These are phyloP conservation scores for Meloidogyne exigua DNA, from an alignment of 1,140 invertebrate species.

Conservation along the genomic window DNA sequence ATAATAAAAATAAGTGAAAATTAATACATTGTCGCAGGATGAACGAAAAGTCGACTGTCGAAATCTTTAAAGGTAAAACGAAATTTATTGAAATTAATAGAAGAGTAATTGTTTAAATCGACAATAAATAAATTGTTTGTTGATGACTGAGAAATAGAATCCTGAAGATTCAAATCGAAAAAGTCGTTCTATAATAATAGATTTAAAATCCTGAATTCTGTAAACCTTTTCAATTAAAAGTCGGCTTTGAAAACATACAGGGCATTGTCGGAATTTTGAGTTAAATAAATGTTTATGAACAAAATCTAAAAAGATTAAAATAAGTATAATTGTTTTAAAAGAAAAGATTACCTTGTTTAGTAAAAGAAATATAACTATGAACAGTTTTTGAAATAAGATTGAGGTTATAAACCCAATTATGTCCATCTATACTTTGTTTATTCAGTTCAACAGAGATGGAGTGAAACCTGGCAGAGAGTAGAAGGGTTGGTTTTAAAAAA, in stretches of 20 bases:
- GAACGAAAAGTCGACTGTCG: background rate
- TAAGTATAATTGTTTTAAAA: background rate
- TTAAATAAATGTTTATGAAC: slow-evolving; percentile 9
- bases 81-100: background rate
- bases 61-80: background rate
- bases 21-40: background rate
- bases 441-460: slow-evolving; percentile 16
- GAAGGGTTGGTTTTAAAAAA: slow-evolving; percentile 22
- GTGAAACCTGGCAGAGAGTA: slow-evolving; percentile 31
- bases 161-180: background rate
- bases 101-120: background rate
- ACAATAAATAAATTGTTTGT: background rate
- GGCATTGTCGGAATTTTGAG: slow-evolving; percentile 3
- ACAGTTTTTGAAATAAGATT: slow-evolving; percentile 9
- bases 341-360: background rate
- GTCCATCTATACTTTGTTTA: background rate
- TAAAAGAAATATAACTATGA: background rate
- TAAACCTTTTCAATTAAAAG: slow-evolving; percentile 8
- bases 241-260: slow-evolving; percentile 17
- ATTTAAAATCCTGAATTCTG: background rate
- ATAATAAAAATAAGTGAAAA: background rate
- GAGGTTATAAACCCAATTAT: background rate
- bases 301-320: slow-evolving; percentile 9
- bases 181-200: background rate
- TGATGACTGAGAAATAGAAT: background rate